A percentile compares a stretch with the other conserved stretches of the same genome.
These are phyloP conservation scores for Nothoprocta pentlandii DNA, from an alignment of 2,113 vertebrate species.

Conservation along the genomic window DNA sequence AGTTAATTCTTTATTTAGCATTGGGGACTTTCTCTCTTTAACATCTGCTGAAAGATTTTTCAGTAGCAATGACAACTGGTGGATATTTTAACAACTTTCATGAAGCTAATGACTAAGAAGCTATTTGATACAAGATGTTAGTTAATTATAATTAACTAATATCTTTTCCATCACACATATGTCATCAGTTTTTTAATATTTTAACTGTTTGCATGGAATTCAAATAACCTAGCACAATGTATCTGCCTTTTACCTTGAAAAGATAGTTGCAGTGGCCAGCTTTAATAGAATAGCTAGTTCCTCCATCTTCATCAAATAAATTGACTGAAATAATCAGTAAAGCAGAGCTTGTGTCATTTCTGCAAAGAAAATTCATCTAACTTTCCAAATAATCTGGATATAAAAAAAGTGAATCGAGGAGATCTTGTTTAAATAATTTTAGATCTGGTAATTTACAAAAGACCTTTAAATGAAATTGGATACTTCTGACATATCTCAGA, in stretches of 20 bases:
- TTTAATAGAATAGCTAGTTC: neutral
- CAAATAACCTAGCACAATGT: neutral
- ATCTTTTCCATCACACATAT: neutral
- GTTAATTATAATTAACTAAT: neutral
- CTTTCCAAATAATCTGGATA: neutral
- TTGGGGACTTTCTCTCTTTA: neutral
- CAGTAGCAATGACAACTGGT: neutral
- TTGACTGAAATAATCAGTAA: neutral
- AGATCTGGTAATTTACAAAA: neutral
- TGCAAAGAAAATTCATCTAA: neutral
- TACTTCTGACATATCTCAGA: fast-evolving
- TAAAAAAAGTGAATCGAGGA: neutral
- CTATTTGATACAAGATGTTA: neutral
- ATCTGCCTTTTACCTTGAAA: neutral
- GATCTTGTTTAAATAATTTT: neutral
- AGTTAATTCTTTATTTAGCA: neutral
- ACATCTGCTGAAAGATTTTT: neutral
- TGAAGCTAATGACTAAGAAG: neutral
- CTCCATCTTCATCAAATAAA: neutral
- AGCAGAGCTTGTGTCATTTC: neutral
- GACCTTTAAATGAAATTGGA: neutral
- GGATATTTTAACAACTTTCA: neutral
- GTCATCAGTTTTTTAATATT: neutral
- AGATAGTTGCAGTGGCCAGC: fast-evolving
- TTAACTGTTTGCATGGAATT: neutral